phyloP scores from a whole-genome alignment of 2,888 invertebrate genomes.

The Morpho achilles region DNA sequence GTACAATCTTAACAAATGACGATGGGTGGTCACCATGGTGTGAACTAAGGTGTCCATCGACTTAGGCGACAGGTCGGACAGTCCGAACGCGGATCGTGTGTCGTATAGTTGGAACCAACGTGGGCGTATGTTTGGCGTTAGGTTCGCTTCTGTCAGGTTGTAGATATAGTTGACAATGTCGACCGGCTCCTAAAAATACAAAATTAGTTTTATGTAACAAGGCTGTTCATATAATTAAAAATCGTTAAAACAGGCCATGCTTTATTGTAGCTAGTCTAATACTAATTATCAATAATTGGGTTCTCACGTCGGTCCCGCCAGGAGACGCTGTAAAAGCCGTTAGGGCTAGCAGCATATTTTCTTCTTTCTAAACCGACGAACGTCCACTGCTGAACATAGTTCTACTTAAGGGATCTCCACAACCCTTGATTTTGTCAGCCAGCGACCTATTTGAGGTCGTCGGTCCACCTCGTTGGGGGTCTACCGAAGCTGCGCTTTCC shows the following conservation, averaged over 20 bases:
- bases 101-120: constrained; percentile 87
- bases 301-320: no score
- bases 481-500: no score
- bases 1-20: constrained; percentile 69
- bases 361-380: no score
- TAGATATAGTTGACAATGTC: constrained; percentile 86
- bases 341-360: no score
- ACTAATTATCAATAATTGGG: no score
- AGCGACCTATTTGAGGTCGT: no score
- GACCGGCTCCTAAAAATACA: constrained; percentile 77
- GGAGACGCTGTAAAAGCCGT: no score
- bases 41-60: constrained; percentile 81
- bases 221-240: background rate
- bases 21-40: constrained; percentile 74
- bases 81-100: constrained; percentile 83
- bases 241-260: background rate
- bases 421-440: no score
- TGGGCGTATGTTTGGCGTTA: constrained; percentile 75
- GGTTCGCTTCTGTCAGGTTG: constrained; percentile 87
- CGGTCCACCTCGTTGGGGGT: no score
- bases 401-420: no score
- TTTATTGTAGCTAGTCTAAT: no score
- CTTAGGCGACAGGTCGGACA: constrained; percentile 80
- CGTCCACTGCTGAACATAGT: no score
- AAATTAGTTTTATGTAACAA: constrained; percentile 5